Conservation (phyloP, 1,140 invertebrate species). For the Drosophila persimilis region DNA sequence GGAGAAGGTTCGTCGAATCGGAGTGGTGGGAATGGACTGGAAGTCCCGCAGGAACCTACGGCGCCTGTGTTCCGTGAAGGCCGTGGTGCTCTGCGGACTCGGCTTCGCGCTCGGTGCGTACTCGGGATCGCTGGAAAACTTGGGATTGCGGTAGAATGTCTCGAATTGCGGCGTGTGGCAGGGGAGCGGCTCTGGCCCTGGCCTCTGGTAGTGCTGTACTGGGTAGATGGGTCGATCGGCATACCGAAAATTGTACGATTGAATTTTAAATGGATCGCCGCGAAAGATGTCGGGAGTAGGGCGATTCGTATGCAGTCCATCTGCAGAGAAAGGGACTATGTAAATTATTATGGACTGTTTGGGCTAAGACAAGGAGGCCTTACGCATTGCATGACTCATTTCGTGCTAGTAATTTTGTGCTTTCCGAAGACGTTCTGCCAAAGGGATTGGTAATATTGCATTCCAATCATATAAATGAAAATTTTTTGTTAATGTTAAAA, state of each 20-base stretch:
- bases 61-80: slow-evolving; percentile 40
- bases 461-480: slow-evolving; percentile 31
- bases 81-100: not conserved
- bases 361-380: slow-evolving; percentile 6
- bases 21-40: slow-evolving; percentile 4
- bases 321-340: slow-evolving; percentile 21
- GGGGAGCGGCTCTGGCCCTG: not conserved
- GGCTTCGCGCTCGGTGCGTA: not conserved
- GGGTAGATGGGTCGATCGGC: slow-evolving; percentile 61
- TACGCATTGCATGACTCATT: slow-evolving; percentile 54
- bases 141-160: slow-evolving; percentile 68
- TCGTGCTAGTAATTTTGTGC: slow-evolving; percentile 52
- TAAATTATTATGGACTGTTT: slow-evolving; percentile 15
- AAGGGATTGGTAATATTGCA: slow-evolving; percentile 35
- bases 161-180: slow-evolving; percentile 37
- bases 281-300: slow-evolving; percentile 55
- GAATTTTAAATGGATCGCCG: slow-evolving; percentile 76
- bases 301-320: slow-evolving; percentile 27
- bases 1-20: not conserved
- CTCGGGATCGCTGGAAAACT: slow-evolving; percentile 35
- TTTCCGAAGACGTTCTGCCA: slow-evolving; percentile 23
- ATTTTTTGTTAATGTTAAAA: slow-evolving; percentile 21
- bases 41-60: slow-evolving; percentile 48
- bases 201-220: slow-evolving; percentile 44
- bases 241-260: slow-evolving; percentile 77